Base-by-base conservation (phyloP, 2,797 vertebrate genomes). In the Mus caroli region DNA sequence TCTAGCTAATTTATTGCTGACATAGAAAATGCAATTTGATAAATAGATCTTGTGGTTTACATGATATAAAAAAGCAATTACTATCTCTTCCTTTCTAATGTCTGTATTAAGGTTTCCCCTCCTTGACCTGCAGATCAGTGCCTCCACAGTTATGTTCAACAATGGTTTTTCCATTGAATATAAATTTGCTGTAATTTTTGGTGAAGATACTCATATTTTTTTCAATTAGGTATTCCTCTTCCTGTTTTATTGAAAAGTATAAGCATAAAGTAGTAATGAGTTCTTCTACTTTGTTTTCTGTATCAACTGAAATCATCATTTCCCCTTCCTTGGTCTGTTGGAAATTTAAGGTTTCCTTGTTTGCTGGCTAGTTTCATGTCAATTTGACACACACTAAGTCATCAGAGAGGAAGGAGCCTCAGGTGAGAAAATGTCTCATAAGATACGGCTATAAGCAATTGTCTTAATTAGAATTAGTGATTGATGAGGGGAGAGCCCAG, bases 201-300 rank as follows among this genome's bases (percentile, higher is more conserved):
- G 34, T 71, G 19, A 46, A 50, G 43, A 50, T 60, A 28, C 26
- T 82, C 40, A 34, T 84, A 37, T 46, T 85, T 64, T 64, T 69
- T 71, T 50, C 43, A 79, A 84, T 50, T 80, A 78, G 91, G 15
- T 90, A 24, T 92, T 90, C 2, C 28, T 28, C 20, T 69, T 17
- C 24, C 52, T 78, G n/a, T 93, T 90, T 91, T 64, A 88, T 31
- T 89, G 31, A 91, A 40, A 91, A 95, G 93, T 77, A 6, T 86
- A 71, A 87, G 56, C 34, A 87, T 95, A 88, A 93, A 93, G 67
- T 75, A 62, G 52, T 60, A 94, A 26, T 94, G 54, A 75, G 85
- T 12, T 91, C 69, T 94, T 62, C 20, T 52, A 79, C 83, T 90
- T 73, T 28, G 13, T 80, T 90, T 93, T 83, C 91, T 88, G 3